These are phyloP conservation scores for Sebastes glaucus DNA, from an alignment of 2,797 vertebrate species.

Conservation along the genomic window DNA sequence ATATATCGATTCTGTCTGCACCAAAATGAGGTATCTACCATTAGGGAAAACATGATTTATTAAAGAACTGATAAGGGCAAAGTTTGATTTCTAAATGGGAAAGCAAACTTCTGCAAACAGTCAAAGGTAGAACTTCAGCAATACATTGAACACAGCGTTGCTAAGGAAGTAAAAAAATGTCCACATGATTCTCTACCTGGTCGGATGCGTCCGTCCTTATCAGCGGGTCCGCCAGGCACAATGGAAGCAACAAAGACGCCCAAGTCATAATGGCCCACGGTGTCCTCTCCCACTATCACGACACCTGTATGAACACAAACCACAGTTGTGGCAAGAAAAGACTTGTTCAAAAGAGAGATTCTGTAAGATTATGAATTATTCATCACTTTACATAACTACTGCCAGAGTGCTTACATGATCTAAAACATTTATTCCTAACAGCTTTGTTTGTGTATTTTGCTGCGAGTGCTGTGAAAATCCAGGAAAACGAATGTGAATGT, in stretches of 20 bases:
- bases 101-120: background rate
- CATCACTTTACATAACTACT: background rate
- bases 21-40: background rate
- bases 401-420: background rate
- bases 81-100: background rate
- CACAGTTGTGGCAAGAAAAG: background rate
- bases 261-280: slow-evolving; percentile 82
- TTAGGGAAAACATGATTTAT: background rate
- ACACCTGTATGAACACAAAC: slow-evolving; percentile 80
- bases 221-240: slow-evolving; percentile 90
- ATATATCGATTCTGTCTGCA: background rate
- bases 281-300: slow-evolving; percentile 90
- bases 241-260: slow-evolving; percentile 91
- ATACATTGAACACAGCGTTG: background rate
- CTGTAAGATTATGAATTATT: background rate
- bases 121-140: background rate
- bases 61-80: background rate
- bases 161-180: background rate
- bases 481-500: background rate
- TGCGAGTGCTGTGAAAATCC: background rate
- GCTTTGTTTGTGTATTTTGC: background rate
- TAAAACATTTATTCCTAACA: background rate
- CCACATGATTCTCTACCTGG: slow-evolving; percentile 76
- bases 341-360: background rate
- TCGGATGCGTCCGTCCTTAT: slow-evolving; percentile 87